phyloP scores from a whole-genome alignment of 2,888 invertebrate species.

The Lysandra coridon region DNA sequence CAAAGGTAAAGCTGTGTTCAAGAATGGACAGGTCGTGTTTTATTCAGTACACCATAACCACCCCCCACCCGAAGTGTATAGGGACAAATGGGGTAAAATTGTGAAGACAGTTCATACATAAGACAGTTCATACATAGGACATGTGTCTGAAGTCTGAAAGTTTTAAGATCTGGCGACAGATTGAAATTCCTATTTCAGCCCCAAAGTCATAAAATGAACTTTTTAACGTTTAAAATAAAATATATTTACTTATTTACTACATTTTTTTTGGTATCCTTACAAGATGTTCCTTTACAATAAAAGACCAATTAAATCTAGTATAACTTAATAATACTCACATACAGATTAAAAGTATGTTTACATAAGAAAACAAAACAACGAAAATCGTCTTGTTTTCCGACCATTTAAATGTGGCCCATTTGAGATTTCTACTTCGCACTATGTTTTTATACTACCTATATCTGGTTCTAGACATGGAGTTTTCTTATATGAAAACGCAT shows the following conservation, averaged over 20 bases:
- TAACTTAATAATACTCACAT: too few species aligned
- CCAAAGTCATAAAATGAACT: neutral
- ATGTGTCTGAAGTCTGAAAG: too few species aligned
- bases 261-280: neutral
- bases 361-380: too few species aligned
- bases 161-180: too few species aligned
- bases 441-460: too few species aligned
- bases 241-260: neutral
- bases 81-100: conserved; percentile 38
- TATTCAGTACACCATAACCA: conserved; percentile 46
- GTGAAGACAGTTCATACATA: conserved; percentile 12
- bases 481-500: conserved; percentile 36
- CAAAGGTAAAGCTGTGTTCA: conserved; percentile 43
- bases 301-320: neutral
- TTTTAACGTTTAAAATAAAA: neutral
- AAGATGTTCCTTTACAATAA: neutral
- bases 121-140: neutral
- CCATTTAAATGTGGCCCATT: too few species aligned
- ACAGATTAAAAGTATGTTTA: too few species aligned
- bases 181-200: too few species aligned
- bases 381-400: too few species aligned
- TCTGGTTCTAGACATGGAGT: conserved; percentile 2
- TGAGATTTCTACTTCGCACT: too few species aligned
- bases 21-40: conserved; percentile 36
- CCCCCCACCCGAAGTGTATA: conserved; percentile 41